Evolutionary conservation across 1,140 invertebrate species (phyloP).

Genomic region (Coptotermes formosanus): DNA sequence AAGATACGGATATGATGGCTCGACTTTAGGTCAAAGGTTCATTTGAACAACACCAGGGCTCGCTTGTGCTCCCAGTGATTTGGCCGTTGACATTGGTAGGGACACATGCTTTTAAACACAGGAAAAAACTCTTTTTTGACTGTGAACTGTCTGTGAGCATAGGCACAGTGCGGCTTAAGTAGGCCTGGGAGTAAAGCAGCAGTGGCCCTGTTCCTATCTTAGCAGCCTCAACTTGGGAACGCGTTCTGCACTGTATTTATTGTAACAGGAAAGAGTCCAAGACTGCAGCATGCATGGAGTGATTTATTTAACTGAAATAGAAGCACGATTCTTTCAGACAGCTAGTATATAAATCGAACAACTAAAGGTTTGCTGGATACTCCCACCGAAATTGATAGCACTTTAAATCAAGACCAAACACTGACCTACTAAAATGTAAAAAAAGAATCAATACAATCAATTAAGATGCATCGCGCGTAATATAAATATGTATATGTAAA

Average conservation of each 20-base stretch:
- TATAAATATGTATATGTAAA: neutral
- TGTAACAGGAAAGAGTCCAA: neutral
- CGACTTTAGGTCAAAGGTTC: too few relatives aligned
- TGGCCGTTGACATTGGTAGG: too few relatives aligned
- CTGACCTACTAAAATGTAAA: neutral
- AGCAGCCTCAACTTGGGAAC: neutral
- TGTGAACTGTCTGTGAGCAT: too few relatives aligned
- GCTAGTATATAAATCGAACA: neutral
- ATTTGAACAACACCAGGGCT: too few relatives aligned
- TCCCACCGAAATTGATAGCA: neutral
- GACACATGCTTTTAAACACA: too few relatives aligned
- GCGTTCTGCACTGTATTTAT: neutral
- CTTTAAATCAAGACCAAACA: neutral
- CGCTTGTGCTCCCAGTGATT: too few relatives aligned
- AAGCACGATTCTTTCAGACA: neutral
- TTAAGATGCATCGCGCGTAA: neutral
- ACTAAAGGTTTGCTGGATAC: neutral
- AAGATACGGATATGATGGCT: too few relatives aligned
- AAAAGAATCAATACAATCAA: neutral
- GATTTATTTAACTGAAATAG: neutral
- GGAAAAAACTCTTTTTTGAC: too few relatives aligned
- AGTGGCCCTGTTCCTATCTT: too few relatives aligned
- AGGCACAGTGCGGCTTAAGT: too few relatives aligned
- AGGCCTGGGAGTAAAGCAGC: too few relatives aligned
- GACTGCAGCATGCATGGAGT: neutral